phyloP scores from a whole-genome alignment of 53 echinoderm and acorn worm genomes.

The Stichopus horrens region DNA sequence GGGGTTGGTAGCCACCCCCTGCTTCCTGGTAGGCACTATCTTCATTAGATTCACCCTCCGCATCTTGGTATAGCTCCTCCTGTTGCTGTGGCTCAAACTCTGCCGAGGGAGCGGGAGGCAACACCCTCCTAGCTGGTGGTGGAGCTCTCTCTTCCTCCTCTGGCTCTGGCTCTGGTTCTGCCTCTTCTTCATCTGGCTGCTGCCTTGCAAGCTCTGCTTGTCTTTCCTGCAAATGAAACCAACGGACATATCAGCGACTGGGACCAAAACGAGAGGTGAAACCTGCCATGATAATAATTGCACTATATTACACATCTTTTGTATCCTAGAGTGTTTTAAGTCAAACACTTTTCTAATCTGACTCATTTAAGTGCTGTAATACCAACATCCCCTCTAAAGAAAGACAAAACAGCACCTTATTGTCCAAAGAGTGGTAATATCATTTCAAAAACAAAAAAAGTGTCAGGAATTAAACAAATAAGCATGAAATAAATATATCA shows the following conservation, averaged over 20 bases:
- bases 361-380: too few species aligned
- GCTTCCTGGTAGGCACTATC: constrained; percentile 40
- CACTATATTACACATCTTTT: too few species aligned
- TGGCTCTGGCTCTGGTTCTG: constrained; percentile 62
- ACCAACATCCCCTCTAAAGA: too few species aligned
- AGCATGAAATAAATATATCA: too few species aligned
- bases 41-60: constrained; percentile 43
- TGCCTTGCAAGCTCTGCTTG: constrained; percentile 68
- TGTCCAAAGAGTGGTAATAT: too few species aligned
- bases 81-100: constrained; percentile 44
- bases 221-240: constrained; percentile 57
- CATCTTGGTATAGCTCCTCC: constrained; percentile 45
- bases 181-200: constrained; percentile 57
- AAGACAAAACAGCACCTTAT: too few species aligned
- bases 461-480: too few species aligned
- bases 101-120: constrained; percentile 34
- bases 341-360: too few species aligned
- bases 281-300: too few species aligned
- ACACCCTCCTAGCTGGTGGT: constrained; percentile 25
- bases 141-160: constrained; percentile 26
- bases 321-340: too few species aligned
- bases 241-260: neutral
- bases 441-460: too few species aligned
- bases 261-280: too few species aligned
- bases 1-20: neutral